phyloP scores from a whole-genome alignment of 2,797 vertebrate genomes.

The Furcifer pardalis region DNA sequence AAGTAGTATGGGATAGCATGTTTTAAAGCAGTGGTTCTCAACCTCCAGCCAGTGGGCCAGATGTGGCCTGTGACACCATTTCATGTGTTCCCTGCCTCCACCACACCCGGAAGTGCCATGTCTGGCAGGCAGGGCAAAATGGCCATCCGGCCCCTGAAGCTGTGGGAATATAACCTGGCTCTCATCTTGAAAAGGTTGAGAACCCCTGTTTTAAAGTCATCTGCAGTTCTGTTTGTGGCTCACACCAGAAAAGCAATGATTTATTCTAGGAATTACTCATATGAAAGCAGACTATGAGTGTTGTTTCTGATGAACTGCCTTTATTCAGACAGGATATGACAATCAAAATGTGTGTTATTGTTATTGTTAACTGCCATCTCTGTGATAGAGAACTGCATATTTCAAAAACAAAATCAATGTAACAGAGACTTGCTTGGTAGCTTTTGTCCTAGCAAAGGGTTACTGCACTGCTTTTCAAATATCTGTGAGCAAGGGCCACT shows the following conservation, averaged over 20 bases:
- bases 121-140: no score
- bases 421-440: background rate
- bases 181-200: no score
- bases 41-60: no score
- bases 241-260: background rate
- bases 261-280: background rate
- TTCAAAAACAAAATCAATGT: slow-evolving; percentile 32
- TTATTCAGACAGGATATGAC: slow-evolving; percentile 30
- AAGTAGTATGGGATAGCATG: no score
- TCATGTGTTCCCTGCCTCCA: no score
- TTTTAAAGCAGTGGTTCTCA: no score
- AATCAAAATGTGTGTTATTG: background rate
- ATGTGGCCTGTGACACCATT: no score
- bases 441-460: background rate
- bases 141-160: no score
- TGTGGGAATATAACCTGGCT: no score
- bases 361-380: background rate
- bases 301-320: slow-evolving; percentile 47
- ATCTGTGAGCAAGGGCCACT: slow-evolving; percentile 1
- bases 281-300: slow-evolving; percentile 12
- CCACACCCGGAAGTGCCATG: no score
- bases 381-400: background rate
- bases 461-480: background rate
- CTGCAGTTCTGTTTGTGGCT: background rate
- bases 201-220: no score